These are phyloP conservation scores for Octonoba sinensis DNA, from an alignment of 2,888 invertebrate genomes.

Conservation along the genomic window DNA sequence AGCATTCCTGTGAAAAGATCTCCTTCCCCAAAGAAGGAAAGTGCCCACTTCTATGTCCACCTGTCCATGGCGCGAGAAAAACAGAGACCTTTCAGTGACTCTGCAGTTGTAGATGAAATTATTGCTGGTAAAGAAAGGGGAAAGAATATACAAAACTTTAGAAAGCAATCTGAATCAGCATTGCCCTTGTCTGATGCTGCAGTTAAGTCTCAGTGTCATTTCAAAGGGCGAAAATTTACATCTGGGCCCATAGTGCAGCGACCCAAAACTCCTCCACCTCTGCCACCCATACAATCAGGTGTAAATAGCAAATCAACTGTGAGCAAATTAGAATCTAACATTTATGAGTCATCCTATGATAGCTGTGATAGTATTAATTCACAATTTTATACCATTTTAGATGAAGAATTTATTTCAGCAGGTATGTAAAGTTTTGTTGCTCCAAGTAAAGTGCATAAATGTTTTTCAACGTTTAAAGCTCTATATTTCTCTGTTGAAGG, in stretches of 20 bases:
- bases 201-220: conserved; percentile 18
- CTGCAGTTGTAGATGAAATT: conserved; percentile 23
- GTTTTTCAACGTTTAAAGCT: no score
- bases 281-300: conserved; percentile 60
- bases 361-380: conserved; percentile 17
- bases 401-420: conserved; percentile 38
- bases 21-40: conserved; percentile 56
- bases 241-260: conserved; percentile 64
- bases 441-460: no score
- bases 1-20: conserved; percentile 58
- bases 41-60: conserved; percentile 43
- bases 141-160: neutral
- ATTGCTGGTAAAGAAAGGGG: conserved; percentile 6
- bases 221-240: conserved; percentile 47
- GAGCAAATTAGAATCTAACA: neutral
- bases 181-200: conserved; percentile 4
- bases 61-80: conserved; percentile 40
- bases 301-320: neutral
- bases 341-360: neutral
- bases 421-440: conserved; percentile 20
- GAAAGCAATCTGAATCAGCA: conserved; percentile 44
- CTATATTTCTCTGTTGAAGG: no score
- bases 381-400: conserved; percentile 41
- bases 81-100: conserved; percentile 52
- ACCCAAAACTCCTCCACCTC: conserved; percentile 68